Percentiles rank a stretch among this genome's conserved stretches.
Evolutionary conservation across 2,113 vertebrate genomes (phyloP).

Genomic region (Thalassarche chlororhynchos): DNA sequence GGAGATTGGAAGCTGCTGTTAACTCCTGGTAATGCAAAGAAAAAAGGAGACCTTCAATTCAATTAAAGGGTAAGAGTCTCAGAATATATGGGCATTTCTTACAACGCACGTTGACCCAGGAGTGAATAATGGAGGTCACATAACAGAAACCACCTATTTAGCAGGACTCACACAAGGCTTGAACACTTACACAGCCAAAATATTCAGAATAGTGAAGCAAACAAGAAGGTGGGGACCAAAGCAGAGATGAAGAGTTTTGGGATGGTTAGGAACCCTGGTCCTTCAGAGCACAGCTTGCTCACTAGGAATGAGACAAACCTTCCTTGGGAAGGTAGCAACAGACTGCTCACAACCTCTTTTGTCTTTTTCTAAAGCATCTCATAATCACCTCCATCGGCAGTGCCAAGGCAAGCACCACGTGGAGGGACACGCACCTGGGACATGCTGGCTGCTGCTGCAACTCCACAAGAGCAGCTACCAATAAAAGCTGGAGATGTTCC

Average conservation of each 20-base stretch:
- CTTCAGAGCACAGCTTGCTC: not conserved
- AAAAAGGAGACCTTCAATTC: not conserved
- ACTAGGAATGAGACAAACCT: not conserved
- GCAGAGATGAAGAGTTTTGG: not conserved
- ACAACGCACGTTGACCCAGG: not conserved
- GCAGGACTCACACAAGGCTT: not conserved
- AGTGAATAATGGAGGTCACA: not conserved
- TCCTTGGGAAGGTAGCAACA: not conserved
- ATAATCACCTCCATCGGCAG: not conserved
- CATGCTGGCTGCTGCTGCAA: not conserved
- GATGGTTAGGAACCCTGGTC: not conserved
- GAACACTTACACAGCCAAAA: not conserved
- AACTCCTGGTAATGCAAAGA: not conserved
- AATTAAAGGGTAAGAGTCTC: not conserved
- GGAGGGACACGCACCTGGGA: not conserved
- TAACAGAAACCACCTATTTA: not conserved
- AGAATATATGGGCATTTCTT: not conserved
- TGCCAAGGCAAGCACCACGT: not conserved
- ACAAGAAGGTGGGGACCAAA: not conserved
- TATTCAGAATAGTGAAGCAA: not conserved
- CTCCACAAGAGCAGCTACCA: not conserved
- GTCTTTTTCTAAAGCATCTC: not conserved
- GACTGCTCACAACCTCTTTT: not conserved
- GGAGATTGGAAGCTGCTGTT: not conserved
- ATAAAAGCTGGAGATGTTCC: not conserved